A percentile compares a stretch with the other conserved stretches of the same genome.
Evolutionary conservation across 2,888 invertebrate genomes (phyloP).

Genomic region (Trachelus troglodyta): DNA sequence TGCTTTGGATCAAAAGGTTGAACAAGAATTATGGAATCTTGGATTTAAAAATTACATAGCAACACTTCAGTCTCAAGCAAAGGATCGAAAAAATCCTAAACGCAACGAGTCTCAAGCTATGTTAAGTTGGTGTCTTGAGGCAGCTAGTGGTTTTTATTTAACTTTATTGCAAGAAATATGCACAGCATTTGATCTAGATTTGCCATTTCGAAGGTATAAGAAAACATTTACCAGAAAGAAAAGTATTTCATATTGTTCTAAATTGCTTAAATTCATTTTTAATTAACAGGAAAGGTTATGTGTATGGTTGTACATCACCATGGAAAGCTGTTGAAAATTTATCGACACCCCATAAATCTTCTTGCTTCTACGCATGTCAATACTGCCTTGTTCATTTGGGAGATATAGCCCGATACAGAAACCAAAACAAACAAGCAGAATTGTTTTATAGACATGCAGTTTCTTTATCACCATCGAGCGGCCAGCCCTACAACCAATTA

Average conservation of each 20-base stretch:
- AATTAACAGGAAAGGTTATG: constrained; percentile 62
- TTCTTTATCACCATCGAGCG: constrained; percentile 79
- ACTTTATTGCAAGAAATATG: constrained; percentile 85
- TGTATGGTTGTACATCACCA: constrained; percentile 65
- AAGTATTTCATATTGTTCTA: not conserved
- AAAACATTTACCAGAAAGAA: not conserved
- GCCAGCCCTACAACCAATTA: constrained; percentile 92
- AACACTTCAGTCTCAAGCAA: constrained; percentile 79
- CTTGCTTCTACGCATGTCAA: constrained; percentile 87
- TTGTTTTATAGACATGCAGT: constrained; percentile 87
- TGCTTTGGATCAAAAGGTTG: constrained; percentile 89
- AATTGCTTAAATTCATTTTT: constrained; percentile 10
- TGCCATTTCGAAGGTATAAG: constrained; percentile 75
- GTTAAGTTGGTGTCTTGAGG: constrained; percentile 83
- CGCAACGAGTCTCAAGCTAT: constrained; percentile 81
- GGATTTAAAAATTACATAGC: constrained; percentile 91
- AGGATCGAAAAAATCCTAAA: constrained; percentile 84
- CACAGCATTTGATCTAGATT: constrained; percentile 82
- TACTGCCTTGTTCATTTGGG: constrained; percentile 91
- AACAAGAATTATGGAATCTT: constrained; percentile 89
- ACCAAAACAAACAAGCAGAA: constrained; percentile 84
- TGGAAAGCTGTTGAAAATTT: constrained; percentile 63
- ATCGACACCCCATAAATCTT: constrained; percentile 72
- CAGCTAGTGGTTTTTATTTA: constrained; percentile 87
- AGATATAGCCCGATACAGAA: constrained; percentile 86